Evolutionary conservation across 2,113 vertebrate species (phyloP), one percentile per base, ranked within the genome.

Genomic region (Larimichthys crocea): DNA sequence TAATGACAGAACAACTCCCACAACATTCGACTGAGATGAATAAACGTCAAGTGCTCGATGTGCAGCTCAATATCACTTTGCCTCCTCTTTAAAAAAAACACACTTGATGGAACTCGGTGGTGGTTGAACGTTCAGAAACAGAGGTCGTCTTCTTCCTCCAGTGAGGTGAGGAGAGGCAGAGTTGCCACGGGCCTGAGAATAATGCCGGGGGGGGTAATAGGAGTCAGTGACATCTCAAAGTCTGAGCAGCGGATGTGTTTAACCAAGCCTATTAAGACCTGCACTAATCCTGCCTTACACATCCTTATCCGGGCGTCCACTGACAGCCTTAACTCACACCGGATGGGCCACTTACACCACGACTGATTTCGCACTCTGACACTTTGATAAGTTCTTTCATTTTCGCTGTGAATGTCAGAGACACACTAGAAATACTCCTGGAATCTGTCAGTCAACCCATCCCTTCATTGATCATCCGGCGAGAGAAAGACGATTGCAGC

Each of bases 261-360:
- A 87, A 92, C 91, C 91, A 93, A 94, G 92, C 91, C 92, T 94
- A 91, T 93, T 93, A 92, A 89, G 87, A 88, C 84, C 85, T 86
- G 86, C 82, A 67, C 92, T 93, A 94, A 94, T 93, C 91, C 90
- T 85, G 89, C 90, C 84, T 89, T 89, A 89, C 85, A 85, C 80
- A 40, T 92, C 89, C 88, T 93, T 89, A 94, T 92, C 91, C 89
- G 76, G 85, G 73, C 79, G 42, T 87, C 82, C 74, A 77, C 83
- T 62, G 89, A 89, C 87, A 89, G 84, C 67, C 86, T 93, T 83
- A 89, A 92, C 86, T 86, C 64, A 74, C 62, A 85, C 83, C 90
- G 73, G 60, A 92, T 56, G 35, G 74, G 74, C 74, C 84, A 65
- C 89, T 88, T 88, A 81, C 70, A 86, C 80, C 80, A 83, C 80